These are phyloP conservation scores for Archaeoteleia sp. DNA, from an alignment of 2,888 invertebrate genomes.

Conservation along the genomic window DNA sequence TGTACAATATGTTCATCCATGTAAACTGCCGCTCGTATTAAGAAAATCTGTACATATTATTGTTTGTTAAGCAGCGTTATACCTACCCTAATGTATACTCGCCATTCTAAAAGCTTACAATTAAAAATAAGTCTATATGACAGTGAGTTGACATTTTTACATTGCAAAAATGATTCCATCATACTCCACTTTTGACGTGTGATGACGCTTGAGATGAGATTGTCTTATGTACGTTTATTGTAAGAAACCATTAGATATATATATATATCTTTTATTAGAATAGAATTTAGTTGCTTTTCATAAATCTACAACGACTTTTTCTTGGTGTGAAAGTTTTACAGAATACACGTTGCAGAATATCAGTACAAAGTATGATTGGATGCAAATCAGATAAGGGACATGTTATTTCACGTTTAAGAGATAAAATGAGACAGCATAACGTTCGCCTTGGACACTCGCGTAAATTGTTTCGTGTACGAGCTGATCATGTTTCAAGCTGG, in stretches of 20 bases:
- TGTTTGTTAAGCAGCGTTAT: no score
- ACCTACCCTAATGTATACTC: conserved; percentile 1
- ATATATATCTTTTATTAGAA: no score
- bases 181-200: no score
- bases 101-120: conserved; percentile 12
- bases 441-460: conserved; percentile 27
- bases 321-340: conserved; percentile 19
- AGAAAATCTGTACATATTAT: conserved; percentile 25
- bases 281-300: no score
- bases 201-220: not conserved
- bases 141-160: conserved; percentile 9
- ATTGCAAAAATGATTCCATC: conserved; percentile 12
- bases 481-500: conserved; percentile 31
- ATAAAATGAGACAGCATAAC: conserved; percentile 23
- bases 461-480: conserved; percentile 23
- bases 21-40: conserved; percentile 27
- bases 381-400: conserved; percentile 5
- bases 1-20: conserved; percentile 24
- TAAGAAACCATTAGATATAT: conserved; percentile 26
- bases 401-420: conserved; percentile 19
- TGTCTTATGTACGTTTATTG: conserved; percentile 2
- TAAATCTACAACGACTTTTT: conserved; percentile 28
- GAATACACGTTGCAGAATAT: conserved; percentile 20
- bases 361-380: conserved; percentile 19
- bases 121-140: not conserved